Evolutionary conservation across 2,888 invertebrate species (phyloP).

Genomic region (Sminthurides aquaticus): DNA sequence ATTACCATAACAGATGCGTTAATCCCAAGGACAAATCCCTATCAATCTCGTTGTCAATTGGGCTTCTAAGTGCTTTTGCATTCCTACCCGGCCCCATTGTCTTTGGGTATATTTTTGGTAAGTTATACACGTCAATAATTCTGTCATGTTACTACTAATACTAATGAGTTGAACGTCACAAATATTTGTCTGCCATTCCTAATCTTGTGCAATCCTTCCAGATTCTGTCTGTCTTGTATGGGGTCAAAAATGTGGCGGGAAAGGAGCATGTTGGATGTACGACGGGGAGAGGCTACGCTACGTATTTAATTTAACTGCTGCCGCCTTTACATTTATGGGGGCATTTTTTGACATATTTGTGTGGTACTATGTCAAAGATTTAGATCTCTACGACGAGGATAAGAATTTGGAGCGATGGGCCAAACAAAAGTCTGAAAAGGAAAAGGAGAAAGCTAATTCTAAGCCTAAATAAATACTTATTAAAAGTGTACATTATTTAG

Average conservation of each 20-base stretch:
- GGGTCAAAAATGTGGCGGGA: slow-evolving; percentile 33
- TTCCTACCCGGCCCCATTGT: slow-evolving; percentile 64
- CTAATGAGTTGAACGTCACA: background rate
- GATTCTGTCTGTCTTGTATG: slow-evolving; percentile 36
- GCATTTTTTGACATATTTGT: slow-evolving; percentile 56
- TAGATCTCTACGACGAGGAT: slow-evolving; percentile 54
- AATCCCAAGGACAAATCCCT: slow-evolving; percentile 60
- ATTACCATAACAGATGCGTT: too few relatives aligned
- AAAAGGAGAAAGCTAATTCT: too few relatives aligned
- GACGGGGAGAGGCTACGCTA: slow-evolving; percentile 33
- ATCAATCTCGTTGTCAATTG: slow-evolving; percentile 57
- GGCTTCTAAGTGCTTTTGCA: slow-evolving; percentile 57
- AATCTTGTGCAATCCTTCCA: too few relatives aligned
- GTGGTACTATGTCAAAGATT: slow-evolving; percentile 53
- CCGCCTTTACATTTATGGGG: slow-evolving; percentile 54
- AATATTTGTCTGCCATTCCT: too few relatives aligned
- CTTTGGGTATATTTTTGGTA: slow-evolving; percentile 62
- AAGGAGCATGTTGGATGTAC: slow-evolving; percentile 39
- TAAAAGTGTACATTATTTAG: too few relatives aligned
- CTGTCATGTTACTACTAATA: background rate
- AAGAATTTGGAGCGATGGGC: slow-evolving; percentile 43
- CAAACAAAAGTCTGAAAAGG: slow-evolving; percentile 1
- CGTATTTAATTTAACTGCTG: slow-evolving; percentile 36
- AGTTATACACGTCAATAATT: slow-evolving; percentile 36
- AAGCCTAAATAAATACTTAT: too few relatives aligned